A percentile compares a stretch with the other conserved stretches of the same genome.
phyloP scores from a whole-genome alignment of 2,113 vertebrate genomes.

The Poeciliopsis occidentalis region DNA sequence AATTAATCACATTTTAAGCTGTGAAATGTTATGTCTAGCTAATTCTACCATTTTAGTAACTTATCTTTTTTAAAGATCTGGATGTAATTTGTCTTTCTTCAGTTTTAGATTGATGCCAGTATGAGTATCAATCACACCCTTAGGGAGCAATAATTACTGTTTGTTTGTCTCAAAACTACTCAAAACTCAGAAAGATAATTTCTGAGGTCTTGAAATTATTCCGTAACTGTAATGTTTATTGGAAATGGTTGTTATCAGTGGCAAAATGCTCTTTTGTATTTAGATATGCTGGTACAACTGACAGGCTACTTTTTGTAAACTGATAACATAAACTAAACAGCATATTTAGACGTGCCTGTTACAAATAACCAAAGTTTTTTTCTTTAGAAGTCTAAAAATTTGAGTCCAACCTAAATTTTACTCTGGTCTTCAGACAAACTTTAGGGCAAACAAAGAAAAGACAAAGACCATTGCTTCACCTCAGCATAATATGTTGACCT shows the following conservation, averaged over 20 bases:
- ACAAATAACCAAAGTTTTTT: no score
- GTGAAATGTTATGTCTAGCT: neutral
- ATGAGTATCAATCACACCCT: neutral
- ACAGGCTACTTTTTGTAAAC: no score
- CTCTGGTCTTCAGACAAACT: constrained; percentile 3
- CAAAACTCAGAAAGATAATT: neutral
- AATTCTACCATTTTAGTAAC: constrained; percentile 24
- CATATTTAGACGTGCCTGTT: no score
- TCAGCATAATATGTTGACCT: neutral
- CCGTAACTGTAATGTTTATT: neutral
- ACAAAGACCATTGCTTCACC: neutral
- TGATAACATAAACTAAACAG: no score
- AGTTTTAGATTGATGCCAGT: constrained; percentile 5
- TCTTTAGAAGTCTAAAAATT: neutral
- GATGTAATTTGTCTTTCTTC: constrained; percentile 6
- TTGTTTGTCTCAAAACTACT: neutral
- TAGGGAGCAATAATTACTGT: neutral
- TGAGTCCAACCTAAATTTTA: neutral
- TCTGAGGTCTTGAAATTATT: neutral
- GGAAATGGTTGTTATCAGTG: neutral
- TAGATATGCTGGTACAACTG: neutral
- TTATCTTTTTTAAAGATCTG: constrained; percentile 20
- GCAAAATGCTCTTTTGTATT: neutral
- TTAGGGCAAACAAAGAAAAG: neutral
- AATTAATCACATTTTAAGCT: no score